Evolutionary conservation across 37 sponge, comb jelly and placozoan species (phyloP).

Genomic region (Spongia lamella): DNA sequence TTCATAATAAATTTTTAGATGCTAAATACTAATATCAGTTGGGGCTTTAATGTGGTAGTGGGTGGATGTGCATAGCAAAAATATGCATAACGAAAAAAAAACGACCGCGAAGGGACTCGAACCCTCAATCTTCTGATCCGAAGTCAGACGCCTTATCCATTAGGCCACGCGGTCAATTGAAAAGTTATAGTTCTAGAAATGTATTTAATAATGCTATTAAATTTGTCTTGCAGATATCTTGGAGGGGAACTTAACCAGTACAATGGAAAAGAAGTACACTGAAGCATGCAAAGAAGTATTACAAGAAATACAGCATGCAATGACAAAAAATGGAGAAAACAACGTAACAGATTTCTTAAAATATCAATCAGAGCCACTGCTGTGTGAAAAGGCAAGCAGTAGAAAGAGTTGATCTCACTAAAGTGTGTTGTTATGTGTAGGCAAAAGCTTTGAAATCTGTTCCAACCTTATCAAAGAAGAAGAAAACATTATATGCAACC

Average conservation of each 20-base stretch:
- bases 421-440: neutral
- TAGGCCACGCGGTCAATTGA: conserved; percentile 92
- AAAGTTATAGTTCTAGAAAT: neutral
- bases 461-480: conserved; percentile 9
- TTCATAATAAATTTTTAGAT: too few relatives aligned
- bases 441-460: conserved; percentile 14
- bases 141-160: conserved; percentile 99
- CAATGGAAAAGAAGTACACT: conserved; percentile 15
- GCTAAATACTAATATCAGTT: too few relatives aligned
- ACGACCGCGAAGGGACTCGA: conserved; percentile 98
- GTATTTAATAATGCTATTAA: neutral
- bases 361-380: conserved; percentile 12
- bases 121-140: conserved; percentile 99
- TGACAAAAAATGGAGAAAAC: conserved; percentile 2
- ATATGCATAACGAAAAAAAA: conserved; percentile 60
- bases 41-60: too few relatives aligned
- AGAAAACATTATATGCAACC: conserved; percentile 4
- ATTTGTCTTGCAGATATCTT: neutral
- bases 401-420: neutral
- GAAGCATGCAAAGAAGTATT: conserved; percentile 13
- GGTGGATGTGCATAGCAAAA: too few relatives aligned
- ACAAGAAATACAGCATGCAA: neutral
- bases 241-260: conserved; percentile 17
- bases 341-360: neutral
- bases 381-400: conserved; percentile 25